These are phyloP conservation scores for Phymatocera aterrima DNA, from an alignment of 2,888 invertebrate species.

Conservation along the genomic window DNA sequence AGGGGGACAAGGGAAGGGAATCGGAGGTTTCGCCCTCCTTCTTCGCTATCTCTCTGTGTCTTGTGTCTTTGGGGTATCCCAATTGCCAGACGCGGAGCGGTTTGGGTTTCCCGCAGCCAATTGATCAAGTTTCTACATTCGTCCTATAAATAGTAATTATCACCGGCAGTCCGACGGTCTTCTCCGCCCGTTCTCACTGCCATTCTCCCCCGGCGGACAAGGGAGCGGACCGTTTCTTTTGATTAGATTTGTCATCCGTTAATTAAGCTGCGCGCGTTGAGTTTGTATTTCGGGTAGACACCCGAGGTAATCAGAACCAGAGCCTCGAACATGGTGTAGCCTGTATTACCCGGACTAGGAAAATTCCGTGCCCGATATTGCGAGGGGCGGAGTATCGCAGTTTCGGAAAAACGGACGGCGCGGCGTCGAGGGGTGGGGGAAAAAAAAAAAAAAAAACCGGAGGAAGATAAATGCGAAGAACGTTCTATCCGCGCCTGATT, in stretches of 20 bases:
- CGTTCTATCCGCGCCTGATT: not conserved
- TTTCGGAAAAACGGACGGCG: not conserved
- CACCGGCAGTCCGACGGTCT: constrained; percentile 17
- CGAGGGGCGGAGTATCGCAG: not conserved
- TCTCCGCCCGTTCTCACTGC: constrained; percentile 9
- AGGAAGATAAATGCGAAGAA: not conserved
- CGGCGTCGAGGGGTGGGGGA: too few species aligned
- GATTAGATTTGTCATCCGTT: constrained; percentile 39
- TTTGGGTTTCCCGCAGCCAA: not conserved
- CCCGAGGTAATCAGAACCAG: constrained; percentile 16
- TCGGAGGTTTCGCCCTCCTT: not conserved
- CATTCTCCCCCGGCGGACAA: constrained; percentile 1
- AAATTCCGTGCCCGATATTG: too few species aligned
- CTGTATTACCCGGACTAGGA: not conserved
- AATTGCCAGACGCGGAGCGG: not conserved
- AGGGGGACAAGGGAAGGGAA: not conserved
- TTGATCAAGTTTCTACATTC: constrained; percentile 41
- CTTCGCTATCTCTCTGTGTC: not conserved
- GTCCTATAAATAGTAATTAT: constrained; percentile 41
- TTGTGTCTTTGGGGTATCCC: too few species aligned
- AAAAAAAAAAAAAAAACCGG: not conserved
- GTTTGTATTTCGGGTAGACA: constrained; percentile 20
- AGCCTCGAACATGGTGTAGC: too few species aligned
- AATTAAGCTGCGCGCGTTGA: constrained; percentile 26
- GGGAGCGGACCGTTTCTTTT: constrained; percentile 28